Percentiles rank a stretch among this genome's conserved stretches.
Evolutionary conservation across 1,140 invertebrate species (phyloP).

Genomic region (Nixonia krombeini): DNA sequence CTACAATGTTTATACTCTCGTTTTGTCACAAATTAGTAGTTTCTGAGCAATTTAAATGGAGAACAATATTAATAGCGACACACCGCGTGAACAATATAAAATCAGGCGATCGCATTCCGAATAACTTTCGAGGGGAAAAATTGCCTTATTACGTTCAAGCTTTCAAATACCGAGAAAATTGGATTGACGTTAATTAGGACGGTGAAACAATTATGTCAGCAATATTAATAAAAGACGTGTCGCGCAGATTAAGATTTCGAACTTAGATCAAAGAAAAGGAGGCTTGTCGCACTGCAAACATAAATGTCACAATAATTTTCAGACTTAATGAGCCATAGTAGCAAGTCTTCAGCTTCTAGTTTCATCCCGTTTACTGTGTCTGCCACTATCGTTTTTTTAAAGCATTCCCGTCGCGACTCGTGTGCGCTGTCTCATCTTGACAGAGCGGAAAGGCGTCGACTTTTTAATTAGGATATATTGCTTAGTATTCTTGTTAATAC

Average conservation of each 20-base stretch:
- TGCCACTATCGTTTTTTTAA: neutral
- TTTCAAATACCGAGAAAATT: too few species aligned
- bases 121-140: too few species aligned
- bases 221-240: slow-evolving; percentile 1
- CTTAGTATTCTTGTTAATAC: neutral
- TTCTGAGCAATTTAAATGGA: neutral
- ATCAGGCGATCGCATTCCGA: too few species aligned
- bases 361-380: neutral
- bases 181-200: neutral
- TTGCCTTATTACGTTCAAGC: too few species aligned
- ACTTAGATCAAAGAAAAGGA: slow-evolving; percentile 4
- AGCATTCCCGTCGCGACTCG: slow-evolving; percentile 1
- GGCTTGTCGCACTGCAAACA: neutral
- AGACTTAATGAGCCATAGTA: slow-evolving; percentile 3
- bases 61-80: too few species aligned
- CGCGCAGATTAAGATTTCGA: slow-evolving; percentile 1
- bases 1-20: too few species aligned
- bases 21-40: neutral
- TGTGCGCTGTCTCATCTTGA: slow-evolving; percentile 5
- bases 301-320: slow-evolving; percentile 8
- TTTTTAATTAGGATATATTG: slow-evolving; percentile 4
- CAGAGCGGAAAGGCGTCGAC: neutral
- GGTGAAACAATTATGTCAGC: neutral
- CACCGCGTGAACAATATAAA: too few species aligned
- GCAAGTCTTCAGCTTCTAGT: slow-evolving; percentile 1